Evolutionary conservation across 2,797 vertebrate genomes (phyloP).

Genomic region (Paratrypauchen microcephalus): DNA sequence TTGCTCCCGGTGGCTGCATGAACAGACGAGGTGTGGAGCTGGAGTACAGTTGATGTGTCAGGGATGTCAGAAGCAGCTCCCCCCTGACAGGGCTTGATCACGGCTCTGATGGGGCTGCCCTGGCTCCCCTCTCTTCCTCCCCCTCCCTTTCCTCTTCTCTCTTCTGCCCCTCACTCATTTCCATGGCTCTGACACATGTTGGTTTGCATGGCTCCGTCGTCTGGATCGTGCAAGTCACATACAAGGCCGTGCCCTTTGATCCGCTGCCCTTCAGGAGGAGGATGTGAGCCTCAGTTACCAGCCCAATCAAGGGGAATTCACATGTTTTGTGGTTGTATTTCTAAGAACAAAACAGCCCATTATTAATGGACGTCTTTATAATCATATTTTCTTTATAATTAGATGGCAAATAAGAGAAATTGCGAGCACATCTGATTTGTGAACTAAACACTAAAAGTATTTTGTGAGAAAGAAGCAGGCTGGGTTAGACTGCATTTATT

Average conservation of each 20-base stretch:
- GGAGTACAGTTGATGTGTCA: constrained; percentile 32
- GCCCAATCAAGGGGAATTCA: neutral
- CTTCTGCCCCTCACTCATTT: constrained; percentile 61
- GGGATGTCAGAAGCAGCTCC: constrained; percentile 54
- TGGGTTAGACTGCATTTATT: neutral
- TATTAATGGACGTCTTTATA: too few relatives aligned
- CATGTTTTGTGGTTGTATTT: neutral
- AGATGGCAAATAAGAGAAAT: neutral
- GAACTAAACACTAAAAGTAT: neutral
- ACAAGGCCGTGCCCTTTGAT: constrained; percentile 68
- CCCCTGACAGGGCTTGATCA: constrained; percentile 75
- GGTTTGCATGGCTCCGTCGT: constrained; percentile 76
- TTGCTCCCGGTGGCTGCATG: constrained; percentile 6
- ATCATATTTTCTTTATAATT: too few relatives aligned
- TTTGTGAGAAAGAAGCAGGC: neutral
- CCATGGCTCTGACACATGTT: constrained; percentile 73
- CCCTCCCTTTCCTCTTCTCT: constrained; percentile 58
- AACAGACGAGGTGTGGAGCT: constrained; percentile 29
- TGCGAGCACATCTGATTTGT: neutral
- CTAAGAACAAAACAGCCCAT: too few relatives aligned
- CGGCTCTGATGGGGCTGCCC: constrained; percentile 44
- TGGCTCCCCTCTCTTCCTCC: constrained; percentile 19
- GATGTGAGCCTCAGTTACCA: constrained; percentile 27
- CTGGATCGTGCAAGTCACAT: constrained; percentile 59
- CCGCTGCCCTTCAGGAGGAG: constrained; percentile 52